A percentile compares a stretch with the other conserved stretches of the same genome.
Evolutionary conservation across 2,113 vertebrate genomes (phyloP).

Genomic region (Nerophis ophidion): DNA sequence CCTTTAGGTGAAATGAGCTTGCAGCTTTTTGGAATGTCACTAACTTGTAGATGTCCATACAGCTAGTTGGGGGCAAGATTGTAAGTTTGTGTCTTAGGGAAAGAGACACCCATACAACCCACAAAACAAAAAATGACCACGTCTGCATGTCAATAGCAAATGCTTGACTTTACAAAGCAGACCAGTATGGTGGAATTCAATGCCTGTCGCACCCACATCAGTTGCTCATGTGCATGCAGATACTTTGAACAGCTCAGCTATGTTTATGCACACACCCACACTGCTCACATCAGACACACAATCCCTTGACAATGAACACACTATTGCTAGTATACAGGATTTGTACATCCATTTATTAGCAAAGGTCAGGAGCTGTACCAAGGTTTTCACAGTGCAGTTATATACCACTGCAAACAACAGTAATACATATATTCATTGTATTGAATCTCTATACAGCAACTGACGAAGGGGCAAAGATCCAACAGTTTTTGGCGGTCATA

Average conservation of each 20-base stretch:
- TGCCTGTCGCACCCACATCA: slow-evolving; percentile 39
- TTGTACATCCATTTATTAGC: too few relatives aligned
- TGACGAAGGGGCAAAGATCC: too few relatives aligned
- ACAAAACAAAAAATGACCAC: slow-evolving; percentile 15
- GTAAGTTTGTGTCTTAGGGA: slow-evolving; percentile 23
- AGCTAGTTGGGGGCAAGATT: slow-evolving; percentile 26
- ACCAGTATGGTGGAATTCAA: slow-evolving; percentile 40
- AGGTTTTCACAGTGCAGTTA: too few relatives aligned
- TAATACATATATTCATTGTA: too few relatives aligned
- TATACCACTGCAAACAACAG: too few relatives aligned
- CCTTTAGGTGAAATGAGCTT: slow-evolving; percentile 51
- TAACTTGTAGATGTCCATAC: slow-evolving; percentile 41
- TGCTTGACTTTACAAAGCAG: slow-evolving; percentile 30
- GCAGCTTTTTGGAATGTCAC: slow-evolving; percentile 38
- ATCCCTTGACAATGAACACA: slow-evolving; percentile 10
- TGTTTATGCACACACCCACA: slow-evolving; percentile 32
- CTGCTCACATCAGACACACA: slow-evolving; percentile 11
- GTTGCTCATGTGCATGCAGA: slow-evolving; percentile 29
- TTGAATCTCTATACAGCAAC: too few relatives aligned
- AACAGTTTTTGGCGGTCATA: too few relatives aligned
- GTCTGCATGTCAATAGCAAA: slow-evolving; percentile 44
- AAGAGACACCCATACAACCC: slow-evolving; percentile 3
- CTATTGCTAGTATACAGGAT: not conserved
- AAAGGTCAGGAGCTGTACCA: too few relatives aligned
- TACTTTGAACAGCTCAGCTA: slow-evolving; percentile 26